Evolutionary conservation across 2,113 vertebrate genomes (phyloP).

Genomic region (Oryctolagus cuniculus): mOryCun1.1 NC_091438.1:151265001-151265500

Average conservation of each 20-base stretch:
- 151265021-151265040: too few relatives aligned
- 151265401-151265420: too few relatives aligned
- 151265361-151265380: too few relatives aligned
- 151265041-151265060: fast-evolving
- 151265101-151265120: not conserved
- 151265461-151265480: conserved; percentile 89
- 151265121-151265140: not conserved
- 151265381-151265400: fast-evolving
- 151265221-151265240: not conserved
- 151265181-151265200: not conserved
- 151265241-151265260: conserved; percentile 97
- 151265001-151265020: not conserved
- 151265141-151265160: not conserved
- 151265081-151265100: not conserved
- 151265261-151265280: conserved; percentile 94
- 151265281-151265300: conserved; percentile 93
- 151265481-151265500: conserved; percentile 67
- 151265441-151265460: conserved; percentile 49
- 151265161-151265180: not conserved
- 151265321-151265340: conserved; percentile 92
- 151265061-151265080: not conserved
- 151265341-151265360: not conserved
- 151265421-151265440: conserved; percentile 75
- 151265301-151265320: conserved; percentile 94
- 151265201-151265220: not conserved